Evolutionary conservation across 2,113 vertebrate genomes (phyloP).

Genomic region (mouse (Mus musculus)): GRCm39 chr10:105091501-105092000

Average conservation of each 20-base stretch:
- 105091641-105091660: not conserved
- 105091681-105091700: not conserved
- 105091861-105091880: not conserved
- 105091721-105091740: not conserved
- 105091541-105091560: conserved; percentile 10
- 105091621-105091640: not conserved
- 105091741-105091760: not conserved
- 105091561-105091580: conserved; percentile 7
- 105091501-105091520: conserved; percentile 18
- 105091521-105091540: conserved; percentile 3
- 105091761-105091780: not conserved
- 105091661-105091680: not conserved
- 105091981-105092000: conserved; percentile 12
- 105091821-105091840: not conserved
- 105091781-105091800: not conserved
- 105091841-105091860: not conserved
- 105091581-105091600: conserved; percentile 34
- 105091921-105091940: not conserved
- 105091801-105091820: not conserved
- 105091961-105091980: not conserved
- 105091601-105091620: not conserved
- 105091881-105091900: not conserved
- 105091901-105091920: not conserved
- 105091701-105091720: not conserved
- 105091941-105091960: not conserved